Evolutionary conservation across 1,140 invertebrate genomes (phyloP).

Genomic region (Microplitis demolitor): DNA sequence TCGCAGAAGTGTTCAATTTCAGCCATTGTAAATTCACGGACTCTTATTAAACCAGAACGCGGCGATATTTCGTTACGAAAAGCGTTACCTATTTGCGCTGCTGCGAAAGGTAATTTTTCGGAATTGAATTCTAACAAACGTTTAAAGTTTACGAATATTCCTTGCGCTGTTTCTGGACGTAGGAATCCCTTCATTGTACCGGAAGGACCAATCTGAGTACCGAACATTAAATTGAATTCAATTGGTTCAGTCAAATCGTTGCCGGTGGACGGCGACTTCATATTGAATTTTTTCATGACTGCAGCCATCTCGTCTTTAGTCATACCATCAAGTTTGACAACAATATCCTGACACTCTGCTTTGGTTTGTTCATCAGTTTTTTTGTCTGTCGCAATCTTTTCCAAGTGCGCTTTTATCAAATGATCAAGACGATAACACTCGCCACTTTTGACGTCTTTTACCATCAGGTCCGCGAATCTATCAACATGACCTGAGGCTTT

Average conservation of each 20-base stretch:
- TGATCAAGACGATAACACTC: constrained; percentile 98
- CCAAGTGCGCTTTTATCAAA: constrained; percentile 95
- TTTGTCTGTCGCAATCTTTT: constrained; percentile 87
- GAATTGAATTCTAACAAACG: constrained; percentile 96
- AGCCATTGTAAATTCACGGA: constrained; percentile 99
- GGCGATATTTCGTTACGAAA: constrained; percentile 99
- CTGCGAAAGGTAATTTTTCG: constrained; percentile 95
- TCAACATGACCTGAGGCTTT: constrained; percentile 99
- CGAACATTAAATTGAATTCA: constrained; percentile 99
- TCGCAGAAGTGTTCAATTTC: constrained; percentile 99
- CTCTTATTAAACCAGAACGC: constrained; percentile 92
- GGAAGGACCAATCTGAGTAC: constrained; percentile 94
- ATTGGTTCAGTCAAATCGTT: constrained; percentile 95
- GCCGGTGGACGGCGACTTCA: constrained; percentile 93
- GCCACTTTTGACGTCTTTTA: constrained; percentile 94
- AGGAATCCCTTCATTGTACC: constrained; percentile 93
- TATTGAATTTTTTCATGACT: constrained; percentile 84
- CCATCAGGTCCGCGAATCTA: constrained; percentile 98
- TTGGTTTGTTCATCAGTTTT: constrained; percentile 75
- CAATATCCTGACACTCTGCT: constrained; percentile 79
- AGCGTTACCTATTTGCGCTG: constrained; percentile 96
- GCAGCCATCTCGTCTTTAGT: constrained; percentile 87
- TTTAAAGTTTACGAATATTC: constrained; percentile 99
- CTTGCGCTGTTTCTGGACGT: constrained; percentile 98
- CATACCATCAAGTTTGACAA: constrained; percentile 85